Percentiles rank a stretch among this genome's conserved stretches.
Evolutionary conservation across 2,888 invertebrate species (phyloP).

Genomic region (Ophraella communa): DNA sequence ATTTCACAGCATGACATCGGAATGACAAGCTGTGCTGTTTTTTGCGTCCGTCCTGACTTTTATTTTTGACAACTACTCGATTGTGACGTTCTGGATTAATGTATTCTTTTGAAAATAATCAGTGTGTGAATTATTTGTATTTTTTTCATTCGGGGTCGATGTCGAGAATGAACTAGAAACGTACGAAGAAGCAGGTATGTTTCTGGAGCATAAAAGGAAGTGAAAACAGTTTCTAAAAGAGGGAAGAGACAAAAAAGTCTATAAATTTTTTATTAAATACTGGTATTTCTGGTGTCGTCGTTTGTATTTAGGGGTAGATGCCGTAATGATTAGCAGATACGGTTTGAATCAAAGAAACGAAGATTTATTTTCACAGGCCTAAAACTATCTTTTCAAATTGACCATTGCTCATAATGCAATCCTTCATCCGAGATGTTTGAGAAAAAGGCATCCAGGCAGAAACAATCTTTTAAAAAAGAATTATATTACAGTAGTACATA

Average conservation of each 20-base stretch:
- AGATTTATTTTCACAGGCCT: not conserved
- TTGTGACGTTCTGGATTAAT: slow-evolving; percentile 41
- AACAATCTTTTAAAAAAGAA: not conserved
- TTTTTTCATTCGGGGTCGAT: slow-evolving; percentile 40
- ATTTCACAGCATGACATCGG: slow-evolving; percentile 49
- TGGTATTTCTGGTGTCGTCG: slow-evolving; percentile 17
- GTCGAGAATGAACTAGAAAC: slow-evolving; percentile 31
- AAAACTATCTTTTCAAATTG: not conserved
- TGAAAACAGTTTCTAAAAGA: slow-evolving; percentile 27
- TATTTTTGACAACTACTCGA: slow-evolving; percentile 39
- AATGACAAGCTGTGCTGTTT: slow-evolving; percentile 49
- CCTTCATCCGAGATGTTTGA: not conserved
- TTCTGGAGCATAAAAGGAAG: slow-evolving; percentile 30
- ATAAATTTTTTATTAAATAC: slow-evolving; percentile 27
- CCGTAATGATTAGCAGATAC: not conserved
- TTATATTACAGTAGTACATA: not conserved
- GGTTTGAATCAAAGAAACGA: not conserved
- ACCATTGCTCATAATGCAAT: not conserved
- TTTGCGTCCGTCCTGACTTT: slow-evolving; percentile 45
- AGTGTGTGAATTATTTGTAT: slow-evolving; percentile 44
- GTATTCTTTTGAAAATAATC: slow-evolving; percentile 42
- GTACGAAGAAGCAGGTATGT: slow-evolving; percentile 36
- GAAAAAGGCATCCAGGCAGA: not conserved
- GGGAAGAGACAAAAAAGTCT: slow-evolving; percentile 25
- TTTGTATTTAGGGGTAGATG: not conserved